These are phyloP conservation scores for Saccopteryx leptura DNA, from an alignment of 2,113 vertebrate species.

Conservation along the genomic window DNA sequence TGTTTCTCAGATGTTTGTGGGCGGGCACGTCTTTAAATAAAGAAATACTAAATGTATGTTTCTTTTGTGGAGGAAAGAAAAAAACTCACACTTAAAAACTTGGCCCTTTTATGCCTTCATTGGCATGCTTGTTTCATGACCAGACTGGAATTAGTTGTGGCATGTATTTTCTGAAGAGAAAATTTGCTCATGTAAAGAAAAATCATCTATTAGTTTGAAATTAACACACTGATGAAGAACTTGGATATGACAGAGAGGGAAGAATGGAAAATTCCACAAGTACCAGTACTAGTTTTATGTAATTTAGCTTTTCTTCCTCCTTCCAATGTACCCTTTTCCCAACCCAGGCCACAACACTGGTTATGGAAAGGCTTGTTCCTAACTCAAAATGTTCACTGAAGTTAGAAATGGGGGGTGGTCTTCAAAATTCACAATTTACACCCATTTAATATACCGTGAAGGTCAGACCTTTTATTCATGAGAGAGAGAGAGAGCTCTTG, in stretches of 20 bases:
- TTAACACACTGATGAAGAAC: conserved; percentile 10
- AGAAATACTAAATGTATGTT: conserved; percentile 81
- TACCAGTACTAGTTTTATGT: background rate
- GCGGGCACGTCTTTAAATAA: conserved; percentile 83
- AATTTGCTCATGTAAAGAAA: conserved; percentile 65
- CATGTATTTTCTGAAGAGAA: conserved; percentile 61
- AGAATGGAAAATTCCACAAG: background rate
- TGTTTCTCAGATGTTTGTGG: conserved; percentile 87
- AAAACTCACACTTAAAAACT: conserved; percentile 64
- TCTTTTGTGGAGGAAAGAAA: conserved; percentile 70
- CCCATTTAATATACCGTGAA: background rate
- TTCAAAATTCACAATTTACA: background rate
- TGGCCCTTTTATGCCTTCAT: conserved; percentile 49
- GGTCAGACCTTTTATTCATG: background rate
- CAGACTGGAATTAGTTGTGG: conserved; percentile 56
- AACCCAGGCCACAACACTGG: background rate
- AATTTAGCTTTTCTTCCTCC: background rate
- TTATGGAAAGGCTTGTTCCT: background rate
- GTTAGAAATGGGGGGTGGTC: background rate
- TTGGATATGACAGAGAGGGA: background rate
- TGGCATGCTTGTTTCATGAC: conserved; percentile 34
- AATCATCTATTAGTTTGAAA: conserved; percentile 54
- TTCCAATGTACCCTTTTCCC: background rate
- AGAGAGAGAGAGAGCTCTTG: background rate
- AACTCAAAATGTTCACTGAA: background rate